phyloP scores from a whole-genome alignment of 2,888 invertebrate species.

The Pseudanteris insignis region DNA sequence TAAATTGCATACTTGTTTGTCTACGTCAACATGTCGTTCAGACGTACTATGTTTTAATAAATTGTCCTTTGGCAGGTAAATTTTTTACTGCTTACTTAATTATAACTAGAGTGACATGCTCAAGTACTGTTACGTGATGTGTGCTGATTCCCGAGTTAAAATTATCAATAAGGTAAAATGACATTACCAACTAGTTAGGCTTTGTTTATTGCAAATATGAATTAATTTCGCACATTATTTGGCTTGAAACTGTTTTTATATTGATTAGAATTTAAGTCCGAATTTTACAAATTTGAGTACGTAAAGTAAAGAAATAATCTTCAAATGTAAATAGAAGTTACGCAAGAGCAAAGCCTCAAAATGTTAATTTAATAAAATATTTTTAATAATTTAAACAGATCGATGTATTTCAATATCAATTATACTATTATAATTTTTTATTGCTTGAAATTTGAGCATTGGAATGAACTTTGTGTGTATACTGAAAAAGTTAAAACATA shows the following conservation, averaged over 20 bases:
- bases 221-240: not conserved
- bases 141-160: not conserved
- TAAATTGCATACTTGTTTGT: slow-evolving; percentile 36
- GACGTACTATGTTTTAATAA: slow-evolving; percentile 26
- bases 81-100: slow-evolving; percentile 31
- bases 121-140: not conserved
- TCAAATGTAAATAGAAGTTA: no score
- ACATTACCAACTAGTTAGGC: slow-evolving; percentile 11
- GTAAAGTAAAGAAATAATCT: no score
- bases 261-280: no score
- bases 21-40: slow-evolving; percentile 40
- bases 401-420: slow-evolving; percentile 11
- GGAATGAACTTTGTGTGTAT: no score
- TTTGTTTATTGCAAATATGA: slow-evolving; percentile 5
- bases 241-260: no score
- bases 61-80: slow-evolving; percentile 27
- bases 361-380: no score
- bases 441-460: no score
- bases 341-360: no score
- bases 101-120: slow-evolving; percentile 10
- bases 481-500: no score
- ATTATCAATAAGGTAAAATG: slow-evolving; percentile 30
- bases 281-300: no score
- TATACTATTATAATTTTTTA: no score
- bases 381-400: no score